phyloP scores from a whole-genome alignment of 2,888 invertebrate genomes.

The Hypercompe scribonia region DNA sequence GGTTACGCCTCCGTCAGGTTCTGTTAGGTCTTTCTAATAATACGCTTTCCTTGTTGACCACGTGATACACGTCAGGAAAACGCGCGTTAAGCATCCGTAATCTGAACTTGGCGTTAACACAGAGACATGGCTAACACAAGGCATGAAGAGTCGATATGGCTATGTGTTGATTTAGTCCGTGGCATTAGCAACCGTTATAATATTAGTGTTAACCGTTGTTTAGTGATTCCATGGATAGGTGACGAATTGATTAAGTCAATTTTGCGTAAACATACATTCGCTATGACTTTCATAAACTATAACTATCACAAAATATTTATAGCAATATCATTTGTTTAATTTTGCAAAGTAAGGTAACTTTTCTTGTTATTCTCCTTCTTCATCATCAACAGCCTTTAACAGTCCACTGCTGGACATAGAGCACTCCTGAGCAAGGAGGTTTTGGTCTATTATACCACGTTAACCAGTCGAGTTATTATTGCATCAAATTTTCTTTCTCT shows the following conservation, averaged over 20 bases:
- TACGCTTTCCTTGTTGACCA: neutral
- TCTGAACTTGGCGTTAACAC: neutral
- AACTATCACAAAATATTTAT: neutral
- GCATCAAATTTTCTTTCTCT: too few relatives aligned
- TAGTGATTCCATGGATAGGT: neutral
- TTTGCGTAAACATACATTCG: neutral
- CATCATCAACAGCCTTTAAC: too few relatives aligned
- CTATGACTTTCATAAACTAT: neutral
- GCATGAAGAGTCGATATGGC: neutral
- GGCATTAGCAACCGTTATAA: neutral
- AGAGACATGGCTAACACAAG: neutral
- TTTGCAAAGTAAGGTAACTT: neutral
- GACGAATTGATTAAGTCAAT: conserved; percentile 2
- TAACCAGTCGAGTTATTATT: too few relatives aligned
- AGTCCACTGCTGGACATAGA: too few relatives aligned
- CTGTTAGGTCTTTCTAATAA: too few relatives aligned
- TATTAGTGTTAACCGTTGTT: neutral
- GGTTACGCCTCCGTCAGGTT: too few relatives aligned
- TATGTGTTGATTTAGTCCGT: neutral
- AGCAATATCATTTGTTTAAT: neutral
- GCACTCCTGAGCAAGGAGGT: too few relatives aligned
- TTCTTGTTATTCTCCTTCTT: too few relatives aligned
- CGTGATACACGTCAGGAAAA: neutral
- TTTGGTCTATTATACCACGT: too few relatives aligned
- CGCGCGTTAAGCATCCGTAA: neutral